These are phyloP conservation scores for Carposina sasakii DNA, from an alignment of 1,140 invertebrate genomes.

Conservation along the genomic window DNA sequence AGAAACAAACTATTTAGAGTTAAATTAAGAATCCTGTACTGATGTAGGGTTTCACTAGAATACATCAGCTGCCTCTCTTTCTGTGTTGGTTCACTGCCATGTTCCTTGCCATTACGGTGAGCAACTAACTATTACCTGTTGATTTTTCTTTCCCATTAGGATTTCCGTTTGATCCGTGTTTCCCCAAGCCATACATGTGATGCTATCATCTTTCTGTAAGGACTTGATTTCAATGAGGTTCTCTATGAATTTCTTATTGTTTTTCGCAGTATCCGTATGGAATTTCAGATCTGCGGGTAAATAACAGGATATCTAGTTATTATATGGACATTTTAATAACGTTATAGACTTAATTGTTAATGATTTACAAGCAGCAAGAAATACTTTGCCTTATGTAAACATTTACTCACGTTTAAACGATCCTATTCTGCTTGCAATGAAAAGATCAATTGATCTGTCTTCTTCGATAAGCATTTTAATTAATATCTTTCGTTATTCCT, in stretches of 20 bases:
- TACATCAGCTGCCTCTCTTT: too few species aligned
- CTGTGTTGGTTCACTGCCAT: too few species aligned
- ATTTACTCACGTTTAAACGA: constrained; percentile 67
- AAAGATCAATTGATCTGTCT: constrained; percentile 54
- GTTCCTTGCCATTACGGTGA: too few species aligned
- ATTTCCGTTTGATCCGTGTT: constrained; percentile 78
- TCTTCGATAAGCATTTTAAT: constrained; percentile 44
- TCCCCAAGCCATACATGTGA: constrained; percentile 81
- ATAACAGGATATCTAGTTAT: constrained; percentile 14
- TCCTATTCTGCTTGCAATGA: constrained; percentile 62
- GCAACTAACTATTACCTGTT: constrained; percentile 48
- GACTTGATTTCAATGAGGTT: constrained; percentile 68
- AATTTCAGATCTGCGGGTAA: constrained; percentile 67
- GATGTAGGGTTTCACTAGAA: too few species aligned
- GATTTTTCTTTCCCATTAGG: constrained; percentile 73
- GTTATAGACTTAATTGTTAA: background rate
- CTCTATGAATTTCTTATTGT: constrained; percentile 60
- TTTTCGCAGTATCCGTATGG: constrained; percentile 51
- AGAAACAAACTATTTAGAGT: background rate
- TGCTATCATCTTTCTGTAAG: constrained; percentile 68
- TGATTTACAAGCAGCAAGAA: background rate
- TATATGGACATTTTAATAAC: background rate
- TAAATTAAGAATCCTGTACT: background rate
- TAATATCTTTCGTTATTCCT: too few species aligned
- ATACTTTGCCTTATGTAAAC: background rate